Conservation (phyloP, 2,888 invertebrate species). For the Oxytorus armatus region DNA sequence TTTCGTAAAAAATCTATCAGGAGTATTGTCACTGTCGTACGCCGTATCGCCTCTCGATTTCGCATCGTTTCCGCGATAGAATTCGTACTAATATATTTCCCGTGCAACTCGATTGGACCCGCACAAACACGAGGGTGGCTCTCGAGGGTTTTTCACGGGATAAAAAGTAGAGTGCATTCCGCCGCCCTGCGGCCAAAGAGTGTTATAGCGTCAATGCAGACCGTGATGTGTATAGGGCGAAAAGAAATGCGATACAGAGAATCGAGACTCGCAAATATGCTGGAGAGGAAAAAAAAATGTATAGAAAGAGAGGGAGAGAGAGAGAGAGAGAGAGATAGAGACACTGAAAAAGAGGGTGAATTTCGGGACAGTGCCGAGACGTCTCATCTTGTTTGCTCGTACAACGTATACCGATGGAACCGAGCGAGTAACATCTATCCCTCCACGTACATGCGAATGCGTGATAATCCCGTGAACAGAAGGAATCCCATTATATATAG, state of each 20-base stretch:
- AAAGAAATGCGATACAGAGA: slow-evolving; percentile 7
- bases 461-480: background rate
- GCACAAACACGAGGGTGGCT: slow-evolving; percentile 41
- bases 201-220: slow-evolving; percentile 22
- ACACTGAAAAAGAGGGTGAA: slow-evolving; percentile 33
- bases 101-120: slow-evolving; percentile 76
- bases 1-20: slow-evolving; percentile 10
- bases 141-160: slow-evolving; percentile 8
- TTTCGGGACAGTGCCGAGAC: slow-evolving; percentile 37
- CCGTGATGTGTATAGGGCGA: slow-evolving; percentile 8
- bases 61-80: slow-evolving; percentile 70
- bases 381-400: slow-evolving; percentile 67
- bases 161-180: slow-evolving; percentile 43
- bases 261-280: slow-evolving; percentile 32
- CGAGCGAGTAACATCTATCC: background rate
- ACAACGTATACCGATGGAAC: background rate
- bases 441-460: background rate
- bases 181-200: slow-evolving; percentile 5
- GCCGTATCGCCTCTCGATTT: slow-evolving; percentile 19
- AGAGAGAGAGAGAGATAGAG: slow-evolving; percentile 56
- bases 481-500: background rate
- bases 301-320: slow-evolving; percentile 58
- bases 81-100: slow-evolving; percentile 79
- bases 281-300: slow-evolving; percentile 12
- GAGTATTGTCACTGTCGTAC: background rate